Conservation (phyloP, 2,113 vertebrate species). For the Xiphias gladius region DNA sequence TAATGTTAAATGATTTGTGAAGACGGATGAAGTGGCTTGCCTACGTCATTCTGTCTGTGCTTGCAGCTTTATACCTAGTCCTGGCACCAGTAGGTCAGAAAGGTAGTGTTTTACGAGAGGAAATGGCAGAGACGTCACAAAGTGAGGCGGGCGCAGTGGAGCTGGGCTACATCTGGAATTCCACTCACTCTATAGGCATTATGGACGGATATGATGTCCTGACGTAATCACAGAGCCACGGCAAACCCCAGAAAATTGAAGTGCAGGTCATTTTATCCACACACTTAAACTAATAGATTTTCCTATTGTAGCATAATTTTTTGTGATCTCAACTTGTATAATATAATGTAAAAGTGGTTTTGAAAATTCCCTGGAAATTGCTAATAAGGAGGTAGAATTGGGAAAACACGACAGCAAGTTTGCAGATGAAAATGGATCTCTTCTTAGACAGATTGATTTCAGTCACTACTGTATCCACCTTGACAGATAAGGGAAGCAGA, state of each 20-base stretch:
- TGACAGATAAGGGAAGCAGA: conserved; percentile 7
- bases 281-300: conserved; percentile 50
- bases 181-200: conserved; percentile 57
- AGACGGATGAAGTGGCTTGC: conserved; percentile 47
- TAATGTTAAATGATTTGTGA: conserved; percentile 61
- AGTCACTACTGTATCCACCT: background rate
- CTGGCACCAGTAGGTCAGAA: conserved; percentile 37
- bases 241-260: conserved; percentile 39
- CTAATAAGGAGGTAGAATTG: background rate
- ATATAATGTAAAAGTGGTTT: background rate
- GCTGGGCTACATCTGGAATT: conserved; percentile 59
- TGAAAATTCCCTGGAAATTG: too few relatives aligned
- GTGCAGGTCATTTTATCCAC: conserved; percentile 25
- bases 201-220: conserved; percentile 39
- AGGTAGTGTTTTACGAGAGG: conserved; percentile 64
- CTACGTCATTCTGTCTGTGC: conserved; percentile 54
- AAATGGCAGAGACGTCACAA: conserved; percentile 56
- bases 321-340: conserved; percentile 9
- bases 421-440: background rate
- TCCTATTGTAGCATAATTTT: conserved; percentile 34
- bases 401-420: conserved; percentile 5
- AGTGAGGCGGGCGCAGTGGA: conserved; percentile 18
- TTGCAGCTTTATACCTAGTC: conserved; percentile 2
- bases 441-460: background rate
- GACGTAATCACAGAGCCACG: conserved; percentile 34